Evolutionary conservation across 2,113 vertebrate genomes (phyloP).

Genomic region (Nesoenas mayeri): DNA sequence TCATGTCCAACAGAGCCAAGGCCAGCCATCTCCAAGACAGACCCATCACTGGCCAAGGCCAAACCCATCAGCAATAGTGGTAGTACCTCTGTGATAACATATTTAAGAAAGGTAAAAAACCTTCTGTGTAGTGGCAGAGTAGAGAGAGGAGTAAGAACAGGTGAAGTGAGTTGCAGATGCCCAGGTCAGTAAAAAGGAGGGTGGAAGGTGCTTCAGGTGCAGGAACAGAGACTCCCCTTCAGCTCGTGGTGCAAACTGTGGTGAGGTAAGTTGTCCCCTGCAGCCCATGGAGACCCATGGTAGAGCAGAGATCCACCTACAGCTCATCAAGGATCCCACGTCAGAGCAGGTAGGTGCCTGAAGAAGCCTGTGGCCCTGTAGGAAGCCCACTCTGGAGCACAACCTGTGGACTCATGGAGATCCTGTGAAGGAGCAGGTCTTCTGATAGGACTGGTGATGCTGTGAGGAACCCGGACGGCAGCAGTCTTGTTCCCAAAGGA

Average conservation of each 20-base stretch:
- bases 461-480: accelerated
- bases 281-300: too few relatives aligned
- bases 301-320: background rate
- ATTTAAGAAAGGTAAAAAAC: too few relatives aligned
- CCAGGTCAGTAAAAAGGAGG: too few relatives aligned
- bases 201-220: too few relatives aligned
- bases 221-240: too few relatives aligned
- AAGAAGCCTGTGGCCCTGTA: background rate
- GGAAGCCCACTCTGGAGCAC: too few relatives aligned
- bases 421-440: background rate
- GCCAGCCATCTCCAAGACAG: accelerated
- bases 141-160: background rate
- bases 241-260: background rate
- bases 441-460: too few relatives aligned
- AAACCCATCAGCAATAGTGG: accelerated
- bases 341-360: too few relatives aligned
- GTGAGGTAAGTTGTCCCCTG: background rate
- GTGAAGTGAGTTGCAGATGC: too few relatives aligned
- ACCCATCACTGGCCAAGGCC: accelerated
- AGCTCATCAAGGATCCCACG: accelerated
- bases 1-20: accelerated
- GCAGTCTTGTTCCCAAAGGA: background rate
- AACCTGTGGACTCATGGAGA: background rate
- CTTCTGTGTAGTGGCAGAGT: too few relatives aligned
- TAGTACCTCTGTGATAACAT: too few relatives aligned